phyloP scores from a whole-genome alignment of 1,140 invertebrate genomes.

The Macrotrachela quadricornifera region DNA sequence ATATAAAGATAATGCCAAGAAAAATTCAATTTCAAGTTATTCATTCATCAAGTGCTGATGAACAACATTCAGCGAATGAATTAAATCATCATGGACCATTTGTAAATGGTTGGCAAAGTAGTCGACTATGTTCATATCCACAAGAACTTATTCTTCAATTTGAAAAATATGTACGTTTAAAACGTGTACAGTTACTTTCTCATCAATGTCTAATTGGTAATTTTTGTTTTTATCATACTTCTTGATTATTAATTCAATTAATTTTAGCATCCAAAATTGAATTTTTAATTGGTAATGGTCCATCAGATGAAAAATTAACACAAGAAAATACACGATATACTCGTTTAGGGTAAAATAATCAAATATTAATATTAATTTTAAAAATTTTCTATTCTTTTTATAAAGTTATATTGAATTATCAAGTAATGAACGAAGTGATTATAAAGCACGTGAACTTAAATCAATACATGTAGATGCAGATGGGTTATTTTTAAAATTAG shows the following conservation, averaged over 20 bases:
- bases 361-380: neutral
- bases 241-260: no score
- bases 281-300: constrained; percentile 31
- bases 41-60: constrained; percentile 51
- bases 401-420: constrained; percentile 54
- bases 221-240: no score
- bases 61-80: constrained; percentile 53
- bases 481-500: constrained; percentile 57
- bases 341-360: constrained; percentile 25
- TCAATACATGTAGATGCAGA: constrained; percentile 55
- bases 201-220: constrained; percentile 61
- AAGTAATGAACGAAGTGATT: constrained; percentile 53
- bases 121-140: constrained; percentile 45
- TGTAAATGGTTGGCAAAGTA: constrained; percentile 53
- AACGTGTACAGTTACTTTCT: constrained; percentile 65
- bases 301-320: constrained; percentile 16
- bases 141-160: constrained; percentile 67
- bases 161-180: constrained; percentile 46
- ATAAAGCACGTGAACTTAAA: constrained; percentile 62
- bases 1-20: constrained; percentile 19
- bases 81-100: constrained; percentile 66
- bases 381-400: neutral
- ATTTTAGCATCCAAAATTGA: constrained; percentile 28
- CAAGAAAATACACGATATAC: constrained; percentile 30
- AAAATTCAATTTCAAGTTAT: constrained; percentile 30